Percentiles rank a stretch among this genome's conserved stretches.
Conservation (phyloP, 2,888 invertebrate genomes). For the Nemoura dubitans region DNA sequence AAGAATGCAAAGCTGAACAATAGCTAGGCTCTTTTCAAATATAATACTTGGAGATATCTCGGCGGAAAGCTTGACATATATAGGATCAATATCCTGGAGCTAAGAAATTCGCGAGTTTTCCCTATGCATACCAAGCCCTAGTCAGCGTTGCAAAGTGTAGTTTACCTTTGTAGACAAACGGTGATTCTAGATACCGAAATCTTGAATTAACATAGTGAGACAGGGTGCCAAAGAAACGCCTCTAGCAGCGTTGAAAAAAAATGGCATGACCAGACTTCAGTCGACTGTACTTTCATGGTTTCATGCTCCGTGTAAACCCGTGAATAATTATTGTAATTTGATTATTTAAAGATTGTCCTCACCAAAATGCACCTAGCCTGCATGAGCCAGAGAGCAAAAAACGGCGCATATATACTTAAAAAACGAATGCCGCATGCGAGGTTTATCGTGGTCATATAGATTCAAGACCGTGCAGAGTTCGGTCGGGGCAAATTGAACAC, state of each 20-base stretch:
- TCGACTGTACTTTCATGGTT: not conserved
- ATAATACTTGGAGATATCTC: slow-evolving; percentile 15
- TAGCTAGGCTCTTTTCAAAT: not conserved
- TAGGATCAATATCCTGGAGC: not conserved
- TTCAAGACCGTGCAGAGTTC: not conserved
- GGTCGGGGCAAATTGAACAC: not conserved
- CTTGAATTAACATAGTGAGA: not conserved
- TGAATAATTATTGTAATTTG: slow-evolving; percentile 1
- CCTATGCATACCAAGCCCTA: not conserved
- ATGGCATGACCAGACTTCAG: not conserved
- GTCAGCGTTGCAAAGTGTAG: not conserved
- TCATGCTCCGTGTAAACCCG: not conserved
- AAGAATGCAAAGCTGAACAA: not conserved
- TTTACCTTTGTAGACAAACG: not conserved
- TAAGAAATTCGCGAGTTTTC: not conserved
- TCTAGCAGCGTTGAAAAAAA: no score
- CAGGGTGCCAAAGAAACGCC: not conserved
- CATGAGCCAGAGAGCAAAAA: not conserved
- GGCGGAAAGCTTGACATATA: not conserved
- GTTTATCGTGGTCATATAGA: not conserved
- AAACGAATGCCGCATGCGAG: not conserved
- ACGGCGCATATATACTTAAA: not conserved
- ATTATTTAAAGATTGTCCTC: not conserved
- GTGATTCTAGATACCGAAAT: not conserved
- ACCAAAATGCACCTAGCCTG: not conserved